phyloP scores from a whole-genome alignment of 1,140 invertebrate species.

The Drosophila mayri region DNA sequence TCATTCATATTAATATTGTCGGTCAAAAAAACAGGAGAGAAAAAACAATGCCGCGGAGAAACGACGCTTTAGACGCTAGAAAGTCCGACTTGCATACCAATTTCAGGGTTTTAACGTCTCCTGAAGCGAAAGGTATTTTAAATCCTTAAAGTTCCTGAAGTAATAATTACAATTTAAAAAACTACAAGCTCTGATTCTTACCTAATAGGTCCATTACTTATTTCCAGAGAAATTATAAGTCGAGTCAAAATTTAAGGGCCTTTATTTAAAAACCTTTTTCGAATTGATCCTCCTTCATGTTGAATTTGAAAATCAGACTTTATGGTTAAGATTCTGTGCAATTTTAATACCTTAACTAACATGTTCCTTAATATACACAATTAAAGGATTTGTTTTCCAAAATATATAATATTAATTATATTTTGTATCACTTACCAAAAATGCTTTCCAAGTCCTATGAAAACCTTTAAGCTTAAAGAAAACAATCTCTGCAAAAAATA shows the following conservation, averaged over 20 bases:
- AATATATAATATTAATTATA: no score
- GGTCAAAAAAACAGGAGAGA: conserved; percentile 50
- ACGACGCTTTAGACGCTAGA: conserved; percentile 39
- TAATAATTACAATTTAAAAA: not conserved
- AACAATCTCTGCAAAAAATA: conserved; percentile 14
- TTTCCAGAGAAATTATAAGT: no score
- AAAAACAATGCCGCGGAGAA: conserved; percentile 25
- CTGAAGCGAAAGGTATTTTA: conserved; percentile 1
- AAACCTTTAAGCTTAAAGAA: conserved; percentile 17
- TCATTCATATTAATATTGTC: conserved; percentile 79
- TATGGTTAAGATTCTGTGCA: no score
- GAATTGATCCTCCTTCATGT: no score
- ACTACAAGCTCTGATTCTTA: not conserved
- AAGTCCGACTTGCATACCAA: conserved; percentile 45
- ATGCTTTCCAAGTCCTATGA: not conserved
- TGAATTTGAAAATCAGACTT: no score
- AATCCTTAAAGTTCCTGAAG: not conserved
- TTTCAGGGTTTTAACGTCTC: not conserved
- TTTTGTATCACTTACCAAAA: no score
- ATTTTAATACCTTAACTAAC: no score
- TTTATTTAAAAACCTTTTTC: no score
- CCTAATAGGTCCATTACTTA: no score
- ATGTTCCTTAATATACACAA: no score
- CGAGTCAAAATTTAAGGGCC: no score
- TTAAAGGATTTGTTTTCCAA: no score